Percentiles rank a stretch among this genome's conserved stretches.
These are phyloP conservation scores for Gallinago jamesoni DNA, from an alignment of 2,113 vertebrate genomes.

Conservation along the genomic window DNA sequence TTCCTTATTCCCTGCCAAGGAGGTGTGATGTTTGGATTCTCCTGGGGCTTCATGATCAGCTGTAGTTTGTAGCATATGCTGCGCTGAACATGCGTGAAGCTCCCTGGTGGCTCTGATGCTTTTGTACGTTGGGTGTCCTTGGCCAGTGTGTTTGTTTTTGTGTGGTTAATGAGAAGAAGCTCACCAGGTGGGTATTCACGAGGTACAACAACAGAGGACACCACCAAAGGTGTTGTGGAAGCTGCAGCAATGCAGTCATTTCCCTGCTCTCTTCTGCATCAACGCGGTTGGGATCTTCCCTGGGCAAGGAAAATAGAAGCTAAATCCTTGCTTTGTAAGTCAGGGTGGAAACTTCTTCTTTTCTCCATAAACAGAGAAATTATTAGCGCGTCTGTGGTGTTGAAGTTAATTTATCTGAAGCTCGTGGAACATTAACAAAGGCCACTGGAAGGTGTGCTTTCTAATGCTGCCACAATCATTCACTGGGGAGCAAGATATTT, in stretches of 20 bases:
- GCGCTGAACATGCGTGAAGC: not conserved
- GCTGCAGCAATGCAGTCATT: not conserved
- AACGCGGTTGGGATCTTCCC: not conserved
- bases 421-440: not conserved
- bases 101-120: not conserved
- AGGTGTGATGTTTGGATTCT: not conserved
- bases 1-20: not conserved
- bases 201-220: not conserved
- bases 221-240: not conserved
- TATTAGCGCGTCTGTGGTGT: not conserved
- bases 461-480: not conserved
- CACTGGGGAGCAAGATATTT: not conserved
- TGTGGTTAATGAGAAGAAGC: not conserved
- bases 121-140: not conserved
- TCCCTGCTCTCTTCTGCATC: not conserved
- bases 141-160: not conserved
- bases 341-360: not conserved
- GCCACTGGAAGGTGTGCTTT: not conserved
- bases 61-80: conserved; percentile 19
- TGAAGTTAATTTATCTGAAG: conserved; percentile 16
- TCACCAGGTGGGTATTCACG: not conserved
- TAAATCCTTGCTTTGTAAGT: not conserved
- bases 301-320: not conserved
- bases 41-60: not conserved
- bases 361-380: not conserved